Evolutionary conservation across 2,888 invertebrate genomes (phyloP).

Genomic region (Pyralis farinalis): DNA sequence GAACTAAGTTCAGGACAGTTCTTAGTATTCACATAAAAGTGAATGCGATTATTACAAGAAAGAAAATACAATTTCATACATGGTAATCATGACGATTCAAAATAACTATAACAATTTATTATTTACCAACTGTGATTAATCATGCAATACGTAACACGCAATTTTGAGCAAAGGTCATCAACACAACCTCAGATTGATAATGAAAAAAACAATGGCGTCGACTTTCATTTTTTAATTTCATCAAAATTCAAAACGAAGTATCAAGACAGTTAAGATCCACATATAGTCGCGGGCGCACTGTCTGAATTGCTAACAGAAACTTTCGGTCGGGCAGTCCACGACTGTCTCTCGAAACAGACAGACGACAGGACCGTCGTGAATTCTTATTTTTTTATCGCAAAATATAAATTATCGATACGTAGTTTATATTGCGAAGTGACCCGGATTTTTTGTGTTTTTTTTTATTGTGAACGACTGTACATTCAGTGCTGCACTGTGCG

Average conservation of each 20-base stretch:
- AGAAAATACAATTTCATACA: too few species aligned
- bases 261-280: conserved; percentile 70
- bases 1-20: too few species aligned
- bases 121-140: too few species aligned
- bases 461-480: conserved; percentile 39
- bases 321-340: conserved; percentile 67
- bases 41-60: too few species aligned
- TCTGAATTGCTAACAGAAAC: conserved; percentile 58
- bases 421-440: conserved; percentile 36
- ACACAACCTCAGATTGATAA: conserved; percentile 24
- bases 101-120: too few species aligned
- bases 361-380: conserved; percentile 63
- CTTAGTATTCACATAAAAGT: too few species aligned
- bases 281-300: conserved; percentile 57
- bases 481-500: conserved; percentile 30
- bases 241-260: conserved; percentile 65
- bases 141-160: background rate
- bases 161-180: conserved; percentile 17
- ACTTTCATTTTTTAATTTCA: conserved; percentile 68
- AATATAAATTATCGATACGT: conserved; percentile 32
- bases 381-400: conserved; percentile 26
- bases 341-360: conserved; percentile 65
- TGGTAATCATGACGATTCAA: too few species aligned
- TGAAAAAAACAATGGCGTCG: conserved; percentile 27
- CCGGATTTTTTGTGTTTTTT: conserved; percentile 20